Conservation (phyloP, 2,797 vertebrate genomes). For the Calcarius lapponicus region DNA sequence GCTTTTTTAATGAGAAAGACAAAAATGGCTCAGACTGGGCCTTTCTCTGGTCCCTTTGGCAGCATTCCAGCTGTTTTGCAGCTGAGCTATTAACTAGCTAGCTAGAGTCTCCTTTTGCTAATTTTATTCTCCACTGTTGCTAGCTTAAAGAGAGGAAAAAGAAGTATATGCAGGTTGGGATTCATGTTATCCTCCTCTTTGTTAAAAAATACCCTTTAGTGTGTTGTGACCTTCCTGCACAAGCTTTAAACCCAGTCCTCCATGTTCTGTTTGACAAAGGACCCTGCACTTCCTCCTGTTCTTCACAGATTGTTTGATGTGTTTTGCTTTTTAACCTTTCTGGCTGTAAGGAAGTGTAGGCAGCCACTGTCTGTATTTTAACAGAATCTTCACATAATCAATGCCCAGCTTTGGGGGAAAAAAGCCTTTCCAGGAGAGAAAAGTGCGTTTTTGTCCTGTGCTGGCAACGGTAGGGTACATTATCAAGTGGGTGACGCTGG, state of each 20-base stretch:
- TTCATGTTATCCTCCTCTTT: not conserved
- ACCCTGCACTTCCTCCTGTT: not conserved
- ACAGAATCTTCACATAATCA: not conserved
- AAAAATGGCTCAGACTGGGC: not conserved
- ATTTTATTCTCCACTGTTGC: not conserved
- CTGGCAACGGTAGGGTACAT: not conserved
- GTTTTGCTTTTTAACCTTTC: slow-evolving; percentile 3
- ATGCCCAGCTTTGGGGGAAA: not conserved
- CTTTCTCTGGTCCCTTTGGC: not conserved
- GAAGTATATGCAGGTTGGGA: not conserved
- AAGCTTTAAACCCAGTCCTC: not conserved
- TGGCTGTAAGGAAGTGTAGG: not conserved
- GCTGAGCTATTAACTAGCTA: not conserved
- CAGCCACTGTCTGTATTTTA: not conserved
- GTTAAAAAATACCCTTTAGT: not conserved
- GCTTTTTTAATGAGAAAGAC: slow-evolving; percentile 24
- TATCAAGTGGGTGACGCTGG: not conserved
- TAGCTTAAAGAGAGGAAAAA: not conserved
- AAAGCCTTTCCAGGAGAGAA: not conserved
- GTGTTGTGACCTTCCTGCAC: not conserved
- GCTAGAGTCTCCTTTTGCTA: not conserved
- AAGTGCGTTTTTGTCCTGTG: not conserved
- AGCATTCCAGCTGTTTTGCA: not conserved
- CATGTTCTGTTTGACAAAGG: not conserved
- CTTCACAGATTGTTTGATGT: not conserved